A percentile compares a stretch with the other conserved stretches of the same genome.
phyloP scores from a whole-genome alignment of 92 coral and sea anemone genomes.

The Palythoa grandiflora region DNA sequence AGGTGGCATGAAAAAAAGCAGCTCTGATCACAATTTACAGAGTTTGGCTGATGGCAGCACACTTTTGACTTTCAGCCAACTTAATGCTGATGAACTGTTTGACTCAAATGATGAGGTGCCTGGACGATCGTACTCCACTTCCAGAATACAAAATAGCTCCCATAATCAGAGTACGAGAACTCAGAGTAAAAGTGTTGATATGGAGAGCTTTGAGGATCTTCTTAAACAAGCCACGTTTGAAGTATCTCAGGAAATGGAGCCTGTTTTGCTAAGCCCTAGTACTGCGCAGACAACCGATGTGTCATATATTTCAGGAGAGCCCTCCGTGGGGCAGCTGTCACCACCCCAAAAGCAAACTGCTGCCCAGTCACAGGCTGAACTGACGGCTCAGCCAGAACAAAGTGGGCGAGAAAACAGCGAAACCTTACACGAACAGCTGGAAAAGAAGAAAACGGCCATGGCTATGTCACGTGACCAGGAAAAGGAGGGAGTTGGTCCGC shows the following conservation, averaged over 20 bases:
- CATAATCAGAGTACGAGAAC: slow-evolving; percentile 26
- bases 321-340: slow-evolving; percentile 60
- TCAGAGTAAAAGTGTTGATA: slow-evolving; percentile 54
- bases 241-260: slow-evolving; percentile 58
- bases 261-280: slow-evolving; percentile 61
- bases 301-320: slow-evolving; percentile 62
- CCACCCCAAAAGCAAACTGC: slow-evolving; percentile 79
- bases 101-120: slow-evolving; percentile 51
- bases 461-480: slow-evolving; percentile 64
- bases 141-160: slow-evolving; percentile 22
- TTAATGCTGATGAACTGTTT: slow-evolving; percentile 63
- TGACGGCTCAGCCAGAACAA: slow-evolving; percentile 1
- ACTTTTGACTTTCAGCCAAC: slow-evolving; percentile 56
- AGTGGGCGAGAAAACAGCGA: slow-evolving; percentile 45
- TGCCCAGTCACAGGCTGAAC: slow-evolving; percentile 32
- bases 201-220: slow-evolving; percentile 72
- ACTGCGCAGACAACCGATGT: slow-evolving; percentile 60
- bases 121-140: slow-evolving; percentile 37
- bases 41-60: slow-evolving; percentile 67
- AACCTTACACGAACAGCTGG: slow-evolving; percentile 75
- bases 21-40: slow-evolving; percentile 88
- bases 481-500: slow-evolving; percentile 50
- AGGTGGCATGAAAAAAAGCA: slow-evolving; percentile 83
- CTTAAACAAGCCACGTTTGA: slow-evolving; percentile 70
- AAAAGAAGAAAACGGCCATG: slow-evolving; percentile 61